Base-by-base conservation (phyloP, 1,140 invertebrate species). In the Pseudomyrmex sp. region DNA sequence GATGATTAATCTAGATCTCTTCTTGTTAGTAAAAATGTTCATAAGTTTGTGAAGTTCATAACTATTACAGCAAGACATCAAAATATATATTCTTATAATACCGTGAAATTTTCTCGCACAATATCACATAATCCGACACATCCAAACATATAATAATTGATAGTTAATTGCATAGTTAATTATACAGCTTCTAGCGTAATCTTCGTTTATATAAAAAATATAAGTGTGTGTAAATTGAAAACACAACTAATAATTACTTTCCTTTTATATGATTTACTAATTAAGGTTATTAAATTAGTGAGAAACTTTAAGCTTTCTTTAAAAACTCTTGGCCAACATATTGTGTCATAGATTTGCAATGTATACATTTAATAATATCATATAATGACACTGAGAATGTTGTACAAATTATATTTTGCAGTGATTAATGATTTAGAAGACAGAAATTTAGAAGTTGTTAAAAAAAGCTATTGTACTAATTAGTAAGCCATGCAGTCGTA, bases 241-340 rank as follows among this genome's bases (percentile, higher is more conserved):
- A 77, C 52, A 10, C 18, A 44, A 8, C n/a, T 13, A 35, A 68
- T 18, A 35, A 59, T 80, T 0, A 56, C 13, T 15, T 12, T 18
- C 20, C 58, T 58, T 46, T 15, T 20, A 23, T 12, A 56, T 44
- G 15, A 52, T 44, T 62, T 15, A 18, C 2, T 13, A 59, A 35
- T 18, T 10, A 59, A 73, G 4, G 18, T 7, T 5, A 35, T 20
- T 26, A 3, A 9, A 44, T 44, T 23, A 50, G 7, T 13, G n/a
- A 52, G 12, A 48, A 48, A 75, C 5, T 63, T 9, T 35, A 9
- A 10, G 13, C 2, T 76, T 13, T 46, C 7, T 4, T 2, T 12
- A 0, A 77, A 23, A 23, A 9, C 1, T 68, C 46, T 68, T 18
- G 18, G 66, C 48, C 23, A 77, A 68, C 44, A 44, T 56, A 69